Percentiles rank a stretch among this genome's conserved stretches.
These are phyloP conservation scores for Tetragonula carbonaria DNA, from an alignment of 2,888 invertebrate species.

Conservation along the genomic window DNA sequence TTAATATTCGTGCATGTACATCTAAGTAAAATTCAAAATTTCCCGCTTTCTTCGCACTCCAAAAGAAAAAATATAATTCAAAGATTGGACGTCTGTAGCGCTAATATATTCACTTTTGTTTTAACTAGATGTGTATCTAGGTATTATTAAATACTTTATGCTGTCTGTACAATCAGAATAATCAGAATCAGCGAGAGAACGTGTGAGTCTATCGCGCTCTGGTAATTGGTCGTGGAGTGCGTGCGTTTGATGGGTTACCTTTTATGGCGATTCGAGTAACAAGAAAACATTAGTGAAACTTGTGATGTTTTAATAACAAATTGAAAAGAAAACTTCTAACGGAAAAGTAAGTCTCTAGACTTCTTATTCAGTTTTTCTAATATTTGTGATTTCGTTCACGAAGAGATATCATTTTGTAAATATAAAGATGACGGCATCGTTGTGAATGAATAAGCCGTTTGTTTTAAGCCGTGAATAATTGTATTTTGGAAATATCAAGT, in stretches of 20 bases:
- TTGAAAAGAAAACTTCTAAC: constrained; percentile 34
- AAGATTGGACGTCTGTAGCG: neutral
- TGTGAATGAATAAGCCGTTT: constrained; percentile 58
- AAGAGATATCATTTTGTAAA: constrained; percentile 70
- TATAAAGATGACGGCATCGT: constrained; percentile 80
- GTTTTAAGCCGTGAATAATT: constrained; percentile 26
- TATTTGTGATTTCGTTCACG: constrained; percentile 1
- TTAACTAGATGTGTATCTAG: constrained; percentile 4
- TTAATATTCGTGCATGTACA: neutral
- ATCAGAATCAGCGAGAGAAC: constrained; percentile 25
- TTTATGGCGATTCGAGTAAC: constrained; percentile 81
- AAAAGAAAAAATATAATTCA: neutral
- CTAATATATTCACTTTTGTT: neutral
- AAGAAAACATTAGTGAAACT: constrained; percentile 66
- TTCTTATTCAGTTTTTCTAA: neutral
- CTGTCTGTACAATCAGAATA: constrained; percentile 12
- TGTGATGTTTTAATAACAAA: constrained; percentile 73
- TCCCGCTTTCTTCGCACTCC: neutral
- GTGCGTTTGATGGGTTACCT: constrained; percentile 78
- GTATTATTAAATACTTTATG: neutral
- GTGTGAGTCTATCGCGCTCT: constrained; percentile 33
- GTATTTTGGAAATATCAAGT: constrained; percentile 9
- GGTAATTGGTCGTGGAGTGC: constrained; percentile 54
- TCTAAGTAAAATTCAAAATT: constrained; percentile 2
- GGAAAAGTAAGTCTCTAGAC: constrained; percentile 61